These are phyloP conservation scores for Todiramphus saurophagus DNA, from an alignment of 2,113 vertebrate genomes.

Conservation along the genomic window DNA sequence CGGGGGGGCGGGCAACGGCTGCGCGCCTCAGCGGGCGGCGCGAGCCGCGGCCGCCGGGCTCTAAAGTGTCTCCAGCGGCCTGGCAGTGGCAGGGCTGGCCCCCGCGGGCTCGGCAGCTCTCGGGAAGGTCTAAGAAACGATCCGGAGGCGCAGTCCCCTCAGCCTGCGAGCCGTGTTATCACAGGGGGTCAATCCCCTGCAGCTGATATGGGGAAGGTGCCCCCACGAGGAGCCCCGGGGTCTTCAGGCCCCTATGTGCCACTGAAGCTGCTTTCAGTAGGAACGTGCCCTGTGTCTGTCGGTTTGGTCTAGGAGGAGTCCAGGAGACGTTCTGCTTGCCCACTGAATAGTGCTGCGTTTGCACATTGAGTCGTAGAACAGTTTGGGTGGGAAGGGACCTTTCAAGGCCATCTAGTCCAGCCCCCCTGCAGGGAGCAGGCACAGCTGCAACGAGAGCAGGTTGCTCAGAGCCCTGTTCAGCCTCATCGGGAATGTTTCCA, in stretches of 20 bases:
- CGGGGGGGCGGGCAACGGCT: neutral
- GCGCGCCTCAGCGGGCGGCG: neutral
- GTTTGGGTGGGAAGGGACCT: neutral
- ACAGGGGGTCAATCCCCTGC: neutral
- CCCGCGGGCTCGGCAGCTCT: rapidly evolving
- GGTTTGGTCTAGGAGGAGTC: neutral
- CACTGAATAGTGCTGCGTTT: rapidly evolving
- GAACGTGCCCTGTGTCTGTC: rapidly evolving
- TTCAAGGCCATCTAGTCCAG: neutral
- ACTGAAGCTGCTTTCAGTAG: rapidly evolving
- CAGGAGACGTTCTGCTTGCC: rapidly evolving
- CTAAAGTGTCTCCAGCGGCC: neutral
- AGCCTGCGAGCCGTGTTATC: neutral
- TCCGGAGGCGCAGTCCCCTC: too few relatives aligned
- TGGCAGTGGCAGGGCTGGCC: neutral
- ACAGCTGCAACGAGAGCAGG: neutral
- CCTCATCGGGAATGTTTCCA: neutral
- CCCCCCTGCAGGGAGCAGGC: neutral
- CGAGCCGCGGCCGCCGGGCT: neutral
- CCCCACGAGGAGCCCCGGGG: too few relatives aligned
- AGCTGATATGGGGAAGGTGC: too few relatives aligned
- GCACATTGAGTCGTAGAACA: too few relatives aligned
- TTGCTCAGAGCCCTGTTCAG: neutral
- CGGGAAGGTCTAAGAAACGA: neutral
- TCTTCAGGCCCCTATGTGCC: neutral